Conservation (phyloP, 2,113 vertebrate species). For the Ictalurus furcatus region DNA sequence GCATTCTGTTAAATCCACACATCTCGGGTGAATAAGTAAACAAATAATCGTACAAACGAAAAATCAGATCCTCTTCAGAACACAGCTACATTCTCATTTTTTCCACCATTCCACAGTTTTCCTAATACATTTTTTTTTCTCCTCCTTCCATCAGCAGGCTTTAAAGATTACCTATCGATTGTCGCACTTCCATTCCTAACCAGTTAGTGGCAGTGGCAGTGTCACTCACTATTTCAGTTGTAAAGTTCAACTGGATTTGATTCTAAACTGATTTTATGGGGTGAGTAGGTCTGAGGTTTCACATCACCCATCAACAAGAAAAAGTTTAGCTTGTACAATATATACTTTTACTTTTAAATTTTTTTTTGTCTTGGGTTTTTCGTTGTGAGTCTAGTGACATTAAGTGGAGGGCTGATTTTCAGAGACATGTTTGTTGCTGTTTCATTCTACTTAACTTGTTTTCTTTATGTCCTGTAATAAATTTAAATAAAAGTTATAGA, state of each 20-base stretch:
- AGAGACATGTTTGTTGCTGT: conserved; percentile 23
- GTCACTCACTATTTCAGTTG: conserved; percentile 18
- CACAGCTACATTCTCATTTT: no score
- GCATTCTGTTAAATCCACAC: conserved; percentile 19
- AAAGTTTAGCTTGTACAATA: conserved; percentile 43
- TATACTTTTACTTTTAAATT: conserved; percentile 18
- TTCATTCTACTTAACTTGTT: conserved; percentile 8
- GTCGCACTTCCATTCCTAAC: conserved; percentile 18
- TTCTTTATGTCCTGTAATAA: conserved; percentile 28
- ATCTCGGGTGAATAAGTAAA: not conserved
- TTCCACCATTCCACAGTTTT: not conserved
- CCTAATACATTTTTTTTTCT: not conserved
- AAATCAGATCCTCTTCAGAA: conserved; percentile 12
- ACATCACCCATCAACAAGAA: not conserved
- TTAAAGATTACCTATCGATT: not conserved
- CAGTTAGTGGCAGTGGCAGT: conserved; percentile 18
- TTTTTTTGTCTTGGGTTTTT: conserved; percentile 12
- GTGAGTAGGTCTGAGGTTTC: not conserved
- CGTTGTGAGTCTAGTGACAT: conserved; percentile 29
- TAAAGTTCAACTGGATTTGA: conserved; percentile 22
- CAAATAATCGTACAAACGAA: not conserved
- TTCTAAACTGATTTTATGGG: conserved; percentile 5
- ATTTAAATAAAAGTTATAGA: conserved; percentile 48
- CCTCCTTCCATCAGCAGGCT: not conserved
- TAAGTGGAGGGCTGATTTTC: conserved; percentile 4